These are phyloP conservation scores for Crypturellus tataupa DNA, from an alignment of 2,797 vertebrate species.

Conservation along the genomic window DNA sequence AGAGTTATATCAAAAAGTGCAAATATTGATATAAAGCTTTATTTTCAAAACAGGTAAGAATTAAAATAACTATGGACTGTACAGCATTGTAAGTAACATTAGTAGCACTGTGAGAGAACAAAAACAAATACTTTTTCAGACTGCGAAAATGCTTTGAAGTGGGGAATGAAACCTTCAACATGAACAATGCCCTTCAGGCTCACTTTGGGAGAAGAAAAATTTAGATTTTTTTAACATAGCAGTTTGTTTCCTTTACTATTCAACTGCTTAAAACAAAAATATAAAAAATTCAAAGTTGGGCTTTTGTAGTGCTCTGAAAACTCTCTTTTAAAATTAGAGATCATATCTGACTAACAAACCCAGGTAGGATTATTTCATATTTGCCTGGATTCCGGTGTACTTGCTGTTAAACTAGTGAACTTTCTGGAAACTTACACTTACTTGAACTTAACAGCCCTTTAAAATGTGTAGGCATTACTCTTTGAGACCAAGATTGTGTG, in stretches of 20 bases:
- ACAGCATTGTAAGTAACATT: not conserved
- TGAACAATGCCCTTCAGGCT: conserved; percentile 6
- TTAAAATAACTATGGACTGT: not conserved
- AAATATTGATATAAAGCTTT: not conserved
- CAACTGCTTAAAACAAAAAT: not conserved
- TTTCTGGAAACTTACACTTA: conserved; percentile 1
- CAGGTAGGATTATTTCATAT: not conserved
- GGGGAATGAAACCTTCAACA: not conserved
- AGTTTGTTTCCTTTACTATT: not conserved
- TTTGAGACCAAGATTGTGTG: fast-evolving
- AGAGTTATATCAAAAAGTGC: not conserved
- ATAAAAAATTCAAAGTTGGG: not conserved
- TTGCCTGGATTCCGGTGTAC: not conserved
- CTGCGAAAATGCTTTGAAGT: conserved; percentile 18
- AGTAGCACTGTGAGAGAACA: not conserved
- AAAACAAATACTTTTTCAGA: conserved; percentile 2
- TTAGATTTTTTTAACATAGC: not conserved
- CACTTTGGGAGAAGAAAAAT: not conserved
- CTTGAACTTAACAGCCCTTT: not conserved
- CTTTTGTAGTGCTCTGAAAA: conserved; percentile 6
- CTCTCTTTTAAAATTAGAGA: conserved; percentile 27
- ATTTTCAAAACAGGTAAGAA: conserved; percentile 6
- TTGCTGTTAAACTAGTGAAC: not conserved
- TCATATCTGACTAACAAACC: not conserved
- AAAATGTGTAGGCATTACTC: not conserved